phyloP scores from a whole-genome alignment of 2,888 invertebrate species.

The Cataglyphis rosenhaueri region DNA sequence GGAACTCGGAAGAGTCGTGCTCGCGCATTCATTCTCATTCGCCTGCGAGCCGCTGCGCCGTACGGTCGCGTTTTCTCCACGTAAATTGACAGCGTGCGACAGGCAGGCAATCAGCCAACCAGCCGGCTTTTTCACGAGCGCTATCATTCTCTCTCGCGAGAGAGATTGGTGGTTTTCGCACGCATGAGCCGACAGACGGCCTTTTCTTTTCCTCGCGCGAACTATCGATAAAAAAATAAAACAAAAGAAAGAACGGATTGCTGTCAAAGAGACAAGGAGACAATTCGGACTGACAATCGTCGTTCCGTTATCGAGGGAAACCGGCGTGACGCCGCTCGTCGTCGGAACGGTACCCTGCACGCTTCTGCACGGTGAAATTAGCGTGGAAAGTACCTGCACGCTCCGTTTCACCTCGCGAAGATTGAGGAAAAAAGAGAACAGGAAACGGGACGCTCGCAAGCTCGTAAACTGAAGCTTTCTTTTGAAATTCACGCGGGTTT shows the following conservation, averaged over 20 bases:
- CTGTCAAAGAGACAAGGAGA: not conserved
- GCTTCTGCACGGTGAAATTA: slow-evolving; percentile 58
- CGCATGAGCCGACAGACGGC: not conserved
- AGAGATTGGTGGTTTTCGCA: not conserved
- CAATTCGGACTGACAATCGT: not conserved
- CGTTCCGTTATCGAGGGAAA: slow-evolving; percentile 41
- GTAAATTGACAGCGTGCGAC: not conserved
- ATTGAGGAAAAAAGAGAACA: slow-evolving; percentile 52
- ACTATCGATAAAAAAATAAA: not conserved
- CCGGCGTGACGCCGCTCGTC: slow-evolving; percentile 21
- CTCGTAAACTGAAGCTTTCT: not conserved
- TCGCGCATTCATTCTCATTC: slow-evolving; percentile 74
- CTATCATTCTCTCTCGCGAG: not conserved
- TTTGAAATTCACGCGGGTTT: not conserved
- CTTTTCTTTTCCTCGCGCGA: not conserved
- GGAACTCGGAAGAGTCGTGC: slow-evolving; percentile 76
- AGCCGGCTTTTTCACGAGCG: not conserved
- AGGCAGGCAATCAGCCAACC: not conserved
- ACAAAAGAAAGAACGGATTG: not conserved
- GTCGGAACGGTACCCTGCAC: slow-evolving; percentile 58
- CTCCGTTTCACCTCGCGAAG: slow-evolving; percentile 70
- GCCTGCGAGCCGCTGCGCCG: slow-evolving; percentile 70
- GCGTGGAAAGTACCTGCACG: slow-evolving; percentile 71
- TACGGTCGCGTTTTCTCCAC: slow-evolving; percentile 48
- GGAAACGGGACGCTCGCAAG: slow-evolving; percentile 52